Evolutionary conservation across 1,140 invertebrate species (phyloP).

Genomic region (Dendroctonus valens): DNA sequence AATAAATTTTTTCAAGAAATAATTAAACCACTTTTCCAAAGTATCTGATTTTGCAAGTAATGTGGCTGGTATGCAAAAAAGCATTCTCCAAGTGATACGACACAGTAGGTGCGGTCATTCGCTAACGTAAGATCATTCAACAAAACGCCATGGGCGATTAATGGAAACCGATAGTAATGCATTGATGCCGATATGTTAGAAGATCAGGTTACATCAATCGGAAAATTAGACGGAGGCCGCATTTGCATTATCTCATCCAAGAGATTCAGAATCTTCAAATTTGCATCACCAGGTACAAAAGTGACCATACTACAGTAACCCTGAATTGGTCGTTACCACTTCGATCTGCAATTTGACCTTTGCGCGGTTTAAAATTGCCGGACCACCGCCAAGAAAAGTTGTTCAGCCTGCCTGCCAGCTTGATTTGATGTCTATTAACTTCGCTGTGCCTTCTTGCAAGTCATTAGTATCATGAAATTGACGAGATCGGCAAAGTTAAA

Average conservation of each 20-base stretch:
- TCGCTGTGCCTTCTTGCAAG: conserved; percentile 7
- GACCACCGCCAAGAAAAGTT: conserved; percentile 25
- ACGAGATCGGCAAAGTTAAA: no score
- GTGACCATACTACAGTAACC: conserved; percentile 7
- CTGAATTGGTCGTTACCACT: conserved; percentile 30
- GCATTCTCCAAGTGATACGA: no score
- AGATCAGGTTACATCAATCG: not conserved
- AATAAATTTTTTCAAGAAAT: no score
- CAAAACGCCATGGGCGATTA: conserved; percentile 24
- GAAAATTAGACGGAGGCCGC: not conserved
- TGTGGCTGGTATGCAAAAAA: no score
- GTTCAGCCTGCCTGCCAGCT: conserved; percentile 7
- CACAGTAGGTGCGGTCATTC: conserved; percentile 20
- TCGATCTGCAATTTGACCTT: conserved; percentile 19
- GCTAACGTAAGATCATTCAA: conserved; percentile 28
- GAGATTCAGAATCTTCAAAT: conserved; percentile 1
- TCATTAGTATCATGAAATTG: not conserved
- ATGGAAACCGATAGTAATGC: conserved; percentile 23
- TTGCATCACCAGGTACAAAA: not conserved
- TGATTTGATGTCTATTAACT: conserved; percentile 8
- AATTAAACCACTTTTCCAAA: no score
- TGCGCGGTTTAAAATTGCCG: conserved; percentile 19
- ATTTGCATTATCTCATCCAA: not conserved
- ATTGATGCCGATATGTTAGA: conserved; percentile 8
- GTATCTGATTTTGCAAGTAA: no score